phyloP scores from a whole-genome alignment of 2,888 invertebrate genomes.

The Oasisia sp. region DNA sequence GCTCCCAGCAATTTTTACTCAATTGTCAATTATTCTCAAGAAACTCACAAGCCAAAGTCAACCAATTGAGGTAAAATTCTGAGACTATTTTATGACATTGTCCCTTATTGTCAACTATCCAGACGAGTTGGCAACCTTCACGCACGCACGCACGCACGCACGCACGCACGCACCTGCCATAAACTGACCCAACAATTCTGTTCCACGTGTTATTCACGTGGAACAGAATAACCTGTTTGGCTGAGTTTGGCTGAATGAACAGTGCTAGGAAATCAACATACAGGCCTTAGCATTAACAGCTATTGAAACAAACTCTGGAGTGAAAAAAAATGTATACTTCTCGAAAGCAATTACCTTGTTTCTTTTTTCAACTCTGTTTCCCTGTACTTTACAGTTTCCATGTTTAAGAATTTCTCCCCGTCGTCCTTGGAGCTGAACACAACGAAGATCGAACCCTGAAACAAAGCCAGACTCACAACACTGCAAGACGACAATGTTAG shows the following conservation, averaged over 20 bases:
- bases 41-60: neutral
- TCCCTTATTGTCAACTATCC: neutral
- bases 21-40: neutral
- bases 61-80: neutral
- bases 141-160: no score
- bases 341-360: constrained; percentile 39
- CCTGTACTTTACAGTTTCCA: constrained; percentile 75
- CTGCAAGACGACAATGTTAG: no score
- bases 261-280: neutral
- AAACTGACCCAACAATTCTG: neutral
- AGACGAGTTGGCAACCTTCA: neutral
- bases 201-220: no score
- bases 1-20: no score
- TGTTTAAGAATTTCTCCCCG: constrained; percentile 81
- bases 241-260: neutral
- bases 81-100: neutral
- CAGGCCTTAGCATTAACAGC: neutral
- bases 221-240: neutral
- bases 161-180: neutral
- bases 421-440: constrained; percentile 84
- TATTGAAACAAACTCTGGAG: no score
- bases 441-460: constrained; percentile 88
- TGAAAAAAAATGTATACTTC: constrained; percentile 22
- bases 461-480: constrained; percentile 25
- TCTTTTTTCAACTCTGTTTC: constrained; percentile 49